Percentiles rank a stretch among this genome's conserved stretches.
phyloP scores from a whole-genome alignment of 2,888 invertebrate genomes.

The Proisotoma minuta region DNA sequence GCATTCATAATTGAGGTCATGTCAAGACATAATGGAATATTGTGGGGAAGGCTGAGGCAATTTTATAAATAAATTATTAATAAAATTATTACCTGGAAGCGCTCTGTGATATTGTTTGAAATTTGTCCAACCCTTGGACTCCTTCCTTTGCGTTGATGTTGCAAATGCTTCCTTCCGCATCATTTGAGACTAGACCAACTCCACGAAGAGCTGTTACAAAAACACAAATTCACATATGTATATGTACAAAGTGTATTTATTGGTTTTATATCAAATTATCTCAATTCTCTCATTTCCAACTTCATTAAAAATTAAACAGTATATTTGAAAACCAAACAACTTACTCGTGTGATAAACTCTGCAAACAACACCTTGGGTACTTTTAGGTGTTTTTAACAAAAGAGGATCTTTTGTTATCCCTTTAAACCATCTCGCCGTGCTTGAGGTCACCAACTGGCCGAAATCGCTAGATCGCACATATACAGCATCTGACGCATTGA shows the following conservation, averaged over 20 bases:
- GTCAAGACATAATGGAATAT: too few relatives aligned
- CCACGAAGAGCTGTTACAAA: slow-evolving; percentile 23
- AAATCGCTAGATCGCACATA: slow-evolving; percentile 17
- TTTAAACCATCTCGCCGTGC: slow-evolving; percentile 70
- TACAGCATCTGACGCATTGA: slow-evolving; percentile 5
- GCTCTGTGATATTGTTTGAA: slow-evolving; percentile 55
- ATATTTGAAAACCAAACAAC: slow-evolving; percentile 2
- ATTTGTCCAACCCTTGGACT: slow-evolving; percentile 36
- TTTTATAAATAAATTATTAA: too few relatives aligned
- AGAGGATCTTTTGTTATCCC: slow-evolving; percentile 52
- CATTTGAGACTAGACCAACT: slow-evolving; percentile 32
- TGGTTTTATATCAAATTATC: background rate
- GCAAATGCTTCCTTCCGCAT: slow-evolving; percentile 31
- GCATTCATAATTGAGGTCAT: too few relatives aligned
- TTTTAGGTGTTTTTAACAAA: slow-evolving; percentile 53
- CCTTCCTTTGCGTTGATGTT: slow-evolving; percentile 39
- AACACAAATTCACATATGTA: background rate
- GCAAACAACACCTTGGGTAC: slow-evolving; percentile 57
- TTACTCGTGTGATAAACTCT: slow-evolving; percentile 48
- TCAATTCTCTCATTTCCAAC: background rate
- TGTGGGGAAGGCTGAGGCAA: too few relatives aligned
- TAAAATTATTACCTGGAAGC: too few relatives aligned
- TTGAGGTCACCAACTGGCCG: slow-evolving; percentile 71
- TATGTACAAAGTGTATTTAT: background rate
- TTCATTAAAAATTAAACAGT: slow-evolving; percentile 1